A percentile compares a stretch with the other conserved stretches of the same genome.
These are phyloP conservation scores for Agrypnia vestita DNA, from an alignment of 1,140 invertebrate genomes.

Conservation along the genomic window DNA sequence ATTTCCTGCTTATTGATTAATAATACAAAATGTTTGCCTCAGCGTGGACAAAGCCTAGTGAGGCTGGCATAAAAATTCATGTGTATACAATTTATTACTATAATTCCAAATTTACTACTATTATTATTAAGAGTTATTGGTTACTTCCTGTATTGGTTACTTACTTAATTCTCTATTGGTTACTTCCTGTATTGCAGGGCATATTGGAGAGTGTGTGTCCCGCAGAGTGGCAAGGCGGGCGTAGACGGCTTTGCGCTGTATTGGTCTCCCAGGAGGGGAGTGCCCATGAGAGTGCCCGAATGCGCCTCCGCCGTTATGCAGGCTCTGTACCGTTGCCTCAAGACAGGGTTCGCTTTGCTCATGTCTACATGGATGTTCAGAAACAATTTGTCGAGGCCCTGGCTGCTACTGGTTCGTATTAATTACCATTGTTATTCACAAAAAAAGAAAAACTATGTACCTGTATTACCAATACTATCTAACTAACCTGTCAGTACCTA, in stretches of 20 bases:
- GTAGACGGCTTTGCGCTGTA: slow-evolving; percentile 91
- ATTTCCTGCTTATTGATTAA: too few species aligned
- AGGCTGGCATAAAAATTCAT: too few species aligned
- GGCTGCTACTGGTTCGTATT: slow-evolving; percentile 71
- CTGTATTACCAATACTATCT: too few species aligned
- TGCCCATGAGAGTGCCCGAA: slow-evolving; percentile 66
- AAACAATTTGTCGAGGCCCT: slow-evolving; percentile 86
- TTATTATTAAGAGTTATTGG: too few species aligned
- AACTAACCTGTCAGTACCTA: too few species aligned
- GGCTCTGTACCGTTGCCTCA: slow-evolving; percentile 75
- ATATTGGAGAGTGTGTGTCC: slow-evolving; percentile 92
- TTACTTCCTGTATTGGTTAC: too few species aligned
- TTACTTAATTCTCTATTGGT: too few species aligned
- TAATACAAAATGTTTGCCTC: too few species aligned
- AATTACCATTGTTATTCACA: background rate
- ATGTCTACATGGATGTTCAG: slow-evolving; percentile 90
- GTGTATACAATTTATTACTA: too few species aligned
- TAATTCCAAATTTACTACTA: too few species aligned
- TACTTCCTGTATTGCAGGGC: slow-evolving; percentile 66
- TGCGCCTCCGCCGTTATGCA: slow-evolving; percentile 81
- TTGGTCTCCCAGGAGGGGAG: slow-evolving; percentile 77
- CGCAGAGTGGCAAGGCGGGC: slow-evolving; percentile 84
- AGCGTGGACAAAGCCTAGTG: too few species aligned
- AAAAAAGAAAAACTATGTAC: too few species aligned
- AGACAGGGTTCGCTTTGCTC: slow-evolving; percentile 87